Evolutionary conservation across 2,797 vertebrate species (phyloP).

Genomic region (Echeneis naucrates): DNA sequence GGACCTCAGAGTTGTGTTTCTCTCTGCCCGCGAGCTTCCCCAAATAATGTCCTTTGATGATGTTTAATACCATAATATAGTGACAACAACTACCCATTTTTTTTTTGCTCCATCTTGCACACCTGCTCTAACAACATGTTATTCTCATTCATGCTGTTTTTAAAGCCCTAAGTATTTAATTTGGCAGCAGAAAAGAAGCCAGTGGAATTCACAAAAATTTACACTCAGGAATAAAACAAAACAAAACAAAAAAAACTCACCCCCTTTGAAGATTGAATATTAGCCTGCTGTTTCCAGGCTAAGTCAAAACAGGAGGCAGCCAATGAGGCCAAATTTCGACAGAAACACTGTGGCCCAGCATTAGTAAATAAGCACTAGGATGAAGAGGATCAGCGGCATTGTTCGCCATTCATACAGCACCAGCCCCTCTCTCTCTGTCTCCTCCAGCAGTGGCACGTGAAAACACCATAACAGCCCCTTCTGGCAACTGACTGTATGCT

Average conservation of each 20-base stretch:
- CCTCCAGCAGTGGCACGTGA: slow-evolving; percentile 36
- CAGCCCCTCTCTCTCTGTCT: slow-evolving; percentile 28
- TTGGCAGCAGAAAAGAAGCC: slow-evolving; percentile 10
- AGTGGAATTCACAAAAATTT: slow-evolving; percentile 1
- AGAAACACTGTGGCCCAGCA: slow-evolving; percentile 46
- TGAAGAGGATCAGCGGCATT: slow-evolving; percentile 63
- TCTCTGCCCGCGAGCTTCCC: slow-evolving; percentile 27
- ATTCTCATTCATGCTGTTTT: background rate
- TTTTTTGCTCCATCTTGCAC: background rate
- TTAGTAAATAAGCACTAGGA: slow-evolving; percentile 68
- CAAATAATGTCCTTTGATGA: slow-evolving; percentile 23
- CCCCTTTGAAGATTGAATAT: slow-evolving; percentile 36
- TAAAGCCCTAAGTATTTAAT: slow-evolving; percentile 17
- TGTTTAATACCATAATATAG: background rate
- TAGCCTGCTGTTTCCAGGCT: slow-evolving; percentile 20
- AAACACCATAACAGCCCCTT: slow-evolving; percentile 51
- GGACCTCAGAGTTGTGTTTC: slow-evolving; percentile 37
- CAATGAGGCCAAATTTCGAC: slow-evolving; percentile 40
- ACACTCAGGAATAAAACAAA: slow-evolving; percentile 13
- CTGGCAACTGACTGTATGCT: slow-evolving; percentile 45
- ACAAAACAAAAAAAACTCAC: background rate
- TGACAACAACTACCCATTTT: background rate
- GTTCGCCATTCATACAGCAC: slow-evolving; percentile 63
- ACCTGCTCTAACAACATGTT: slow-evolving; percentile 8
- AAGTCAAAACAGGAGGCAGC: slow-evolving; percentile 60